Evolutionary conservation across 2,888 invertebrate genomes (phyloP), one percentile per base, ranked within the genome.

Genomic region (Nasonovia ribisnigri): DNA sequence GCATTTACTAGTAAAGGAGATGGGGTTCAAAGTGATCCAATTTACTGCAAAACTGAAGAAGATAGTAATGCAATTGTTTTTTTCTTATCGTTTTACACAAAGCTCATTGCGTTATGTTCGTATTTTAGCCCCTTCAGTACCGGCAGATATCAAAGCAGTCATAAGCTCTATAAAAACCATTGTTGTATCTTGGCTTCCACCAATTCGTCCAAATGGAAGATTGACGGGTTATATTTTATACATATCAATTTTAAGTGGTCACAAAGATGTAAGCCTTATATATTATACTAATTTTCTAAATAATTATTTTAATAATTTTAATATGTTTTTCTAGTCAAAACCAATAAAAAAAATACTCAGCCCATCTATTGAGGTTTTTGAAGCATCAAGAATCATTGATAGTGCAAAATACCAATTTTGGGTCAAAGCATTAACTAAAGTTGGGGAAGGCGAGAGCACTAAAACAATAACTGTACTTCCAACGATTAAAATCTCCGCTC

Each of bases 1-100:
- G 98, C 98, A 20, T 98, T 97, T 96, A 99, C 99, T 0, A 97
- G 97, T 77, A 97, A 98, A 88, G 99, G 99, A 0, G 99, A 99
- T 95, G 99, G 99, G 16, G 97, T 98, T 43, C 96, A 98, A 95
- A 98, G 98, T 94, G 97, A 97, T 29, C 97, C 98, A 0, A 97
- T 98, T 90, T 98, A 97, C 95, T 98, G 98, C 95, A 97, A 97
- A 95, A 99, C 99, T 51, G 97, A 98, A 95, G 98, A 98, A 96
- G 99, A 99, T 96, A 97, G 98, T 98, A 96, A 93, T 90, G 3
- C 43, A 8, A 89, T 89, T n/a, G 3, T 46, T 77, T 29, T 92
- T 77, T 46, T 0, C 24, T 42, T 57, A 36, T 26, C 36, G 29
- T n/a, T 46, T 51, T 43, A 29, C 42, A 11, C 54, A 91, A 86